phyloP scores from a whole-genome alignment of 2,888 invertebrate species.

The Coelogynopora nodosa region DNA sequence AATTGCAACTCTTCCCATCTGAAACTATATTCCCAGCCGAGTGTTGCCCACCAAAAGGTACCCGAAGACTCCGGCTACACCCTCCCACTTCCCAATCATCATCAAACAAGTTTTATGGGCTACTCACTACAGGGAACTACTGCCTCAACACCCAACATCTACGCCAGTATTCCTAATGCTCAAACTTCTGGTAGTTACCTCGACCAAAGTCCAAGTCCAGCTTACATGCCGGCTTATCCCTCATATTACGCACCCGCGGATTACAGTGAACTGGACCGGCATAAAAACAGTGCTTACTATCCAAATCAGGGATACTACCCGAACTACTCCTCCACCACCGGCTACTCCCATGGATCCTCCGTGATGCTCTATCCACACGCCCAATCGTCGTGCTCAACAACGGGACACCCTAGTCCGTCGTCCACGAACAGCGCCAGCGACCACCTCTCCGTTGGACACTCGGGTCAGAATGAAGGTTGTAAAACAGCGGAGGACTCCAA shows the following conservation, averaged over 20 bases:
- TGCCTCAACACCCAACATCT: neutral
- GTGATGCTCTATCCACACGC: neutral
- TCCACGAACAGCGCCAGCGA: neutral
- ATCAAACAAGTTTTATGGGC: neutral
- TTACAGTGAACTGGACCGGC: neutral
- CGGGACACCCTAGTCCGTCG: neutral
- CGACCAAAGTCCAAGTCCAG: neutral
- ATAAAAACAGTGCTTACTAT: neutral
- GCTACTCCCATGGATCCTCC: neutral
- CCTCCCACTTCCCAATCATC: neutral
- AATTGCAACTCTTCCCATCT: neutral
- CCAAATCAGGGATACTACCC: neutral
- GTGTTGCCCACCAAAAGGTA: neutral
- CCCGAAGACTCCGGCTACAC: neutral
- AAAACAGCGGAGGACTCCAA: neutral
- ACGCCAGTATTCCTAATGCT: neutral
- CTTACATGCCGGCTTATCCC: neutral
- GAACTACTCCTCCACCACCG: neutral
- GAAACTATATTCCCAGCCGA: neutral
- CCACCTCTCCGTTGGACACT: conserved; percentile 4
- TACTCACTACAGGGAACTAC: neutral
- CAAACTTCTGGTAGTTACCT: neutral
- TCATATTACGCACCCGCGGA: neutral
- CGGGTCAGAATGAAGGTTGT: neutral
- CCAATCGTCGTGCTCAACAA: neutral